Percentiles rank a stretch among this genome's conserved stretches.
These are phyloP conservation scores for Limnothrissa miodon DNA, from an alignment of 2,113 vertebrate genomes.

Conservation along the genomic window DNA sequence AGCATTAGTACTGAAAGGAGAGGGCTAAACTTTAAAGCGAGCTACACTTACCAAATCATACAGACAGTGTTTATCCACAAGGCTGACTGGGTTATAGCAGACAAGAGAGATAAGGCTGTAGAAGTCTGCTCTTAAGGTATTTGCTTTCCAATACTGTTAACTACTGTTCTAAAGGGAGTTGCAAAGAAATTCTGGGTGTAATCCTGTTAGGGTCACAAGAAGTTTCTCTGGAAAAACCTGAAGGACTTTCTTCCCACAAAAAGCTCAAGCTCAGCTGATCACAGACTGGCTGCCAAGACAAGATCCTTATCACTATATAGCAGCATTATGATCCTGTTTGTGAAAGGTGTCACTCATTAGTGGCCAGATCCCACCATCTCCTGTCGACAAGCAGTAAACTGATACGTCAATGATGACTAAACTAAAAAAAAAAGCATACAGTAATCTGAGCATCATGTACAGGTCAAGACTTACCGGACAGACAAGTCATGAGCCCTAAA, in stretches of 20 bases:
- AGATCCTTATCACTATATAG: not conserved
- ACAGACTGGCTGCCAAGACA: not conserved
- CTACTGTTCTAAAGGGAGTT: not conserved
- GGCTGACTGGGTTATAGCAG: not conserved
- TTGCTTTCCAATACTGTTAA: too few relatives aligned
- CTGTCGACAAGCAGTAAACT: not conserved
- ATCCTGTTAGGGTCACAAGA: too few relatives aligned
- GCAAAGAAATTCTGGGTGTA: not conserved
- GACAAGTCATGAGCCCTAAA: slow-evolving; percentile 91
- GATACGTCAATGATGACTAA: not conserved
- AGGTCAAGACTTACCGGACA: slow-evolving; percentile 80
- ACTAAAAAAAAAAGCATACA: not conserved
- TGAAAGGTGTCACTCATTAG: not conserved
- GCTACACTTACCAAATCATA: not conserved
- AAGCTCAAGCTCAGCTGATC: not conserved
- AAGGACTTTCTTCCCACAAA: not conserved
- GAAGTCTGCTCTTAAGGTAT: too few relatives aligned
- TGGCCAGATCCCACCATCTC: not conserved
- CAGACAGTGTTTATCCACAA: not conserved
- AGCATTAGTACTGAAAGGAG: not conserved
- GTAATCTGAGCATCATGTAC: not conserved
- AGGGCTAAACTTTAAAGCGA: not conserved
- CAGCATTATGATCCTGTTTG: not conserved
- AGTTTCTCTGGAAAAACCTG: too few relatives aligned
- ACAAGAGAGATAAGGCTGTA: too few relatives aligned